These are phyloP conservation scores for Condylura cristata DNA, from an alignment of 2,113 vertebrate species.

Conservation along the genomic window DNA sequence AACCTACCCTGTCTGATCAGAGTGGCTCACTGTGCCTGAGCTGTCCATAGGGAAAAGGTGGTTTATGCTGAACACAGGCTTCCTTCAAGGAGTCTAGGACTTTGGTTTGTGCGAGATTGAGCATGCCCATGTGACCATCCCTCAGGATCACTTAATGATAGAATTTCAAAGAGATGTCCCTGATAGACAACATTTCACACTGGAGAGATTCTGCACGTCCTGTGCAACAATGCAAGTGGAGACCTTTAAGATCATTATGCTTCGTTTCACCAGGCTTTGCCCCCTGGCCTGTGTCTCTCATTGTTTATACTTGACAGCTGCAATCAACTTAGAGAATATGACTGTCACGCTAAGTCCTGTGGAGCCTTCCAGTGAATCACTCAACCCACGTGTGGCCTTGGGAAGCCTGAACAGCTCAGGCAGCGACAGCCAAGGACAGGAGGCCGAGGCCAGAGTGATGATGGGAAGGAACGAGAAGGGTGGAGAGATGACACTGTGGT, in stretches of 20 bases:
- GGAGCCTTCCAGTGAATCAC: background rate
- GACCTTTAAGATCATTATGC: background rate
- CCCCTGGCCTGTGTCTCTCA: background rate
- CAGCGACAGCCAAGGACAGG: background rate
- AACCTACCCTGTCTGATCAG: background rate
- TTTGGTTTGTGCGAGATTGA: background rate
- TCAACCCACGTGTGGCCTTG: background rate
- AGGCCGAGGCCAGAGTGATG: background rate
- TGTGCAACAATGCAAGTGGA: background rate
- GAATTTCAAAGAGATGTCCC: background rate
- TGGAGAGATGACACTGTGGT: fast-evolving
- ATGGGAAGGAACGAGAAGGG: background rate
- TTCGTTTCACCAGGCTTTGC: too few species aligned
- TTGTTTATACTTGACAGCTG: background rate
- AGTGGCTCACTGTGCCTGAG: background rate
- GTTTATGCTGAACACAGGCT: background rate
- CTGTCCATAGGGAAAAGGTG: background rate
- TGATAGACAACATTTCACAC: too few species aligned
- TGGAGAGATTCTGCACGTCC: background rate
- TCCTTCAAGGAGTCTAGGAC: background rate
- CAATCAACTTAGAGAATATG: background rate
- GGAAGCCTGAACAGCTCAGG: background rate
- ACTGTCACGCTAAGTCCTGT: background rate
- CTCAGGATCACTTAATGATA: background rate
- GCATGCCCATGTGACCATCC: background rate